Evolutionary conservation across 2,888 invertebrate genomes (phyloP), one percentile per base, ranked within the genome.

Genomic region (Pardosa pseudoannulata): DNA sequence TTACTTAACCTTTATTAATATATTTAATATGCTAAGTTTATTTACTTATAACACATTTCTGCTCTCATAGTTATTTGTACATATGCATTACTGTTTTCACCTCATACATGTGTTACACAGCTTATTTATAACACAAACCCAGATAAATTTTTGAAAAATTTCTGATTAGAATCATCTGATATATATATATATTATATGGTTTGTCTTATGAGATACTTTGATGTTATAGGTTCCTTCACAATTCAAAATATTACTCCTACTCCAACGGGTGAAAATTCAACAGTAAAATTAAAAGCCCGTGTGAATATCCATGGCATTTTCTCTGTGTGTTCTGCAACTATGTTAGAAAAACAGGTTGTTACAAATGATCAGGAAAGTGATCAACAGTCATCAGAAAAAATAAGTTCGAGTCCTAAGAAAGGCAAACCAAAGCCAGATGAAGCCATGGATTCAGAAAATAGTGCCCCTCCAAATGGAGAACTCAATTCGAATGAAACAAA

Each of bases 281-380:
- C 98, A 92, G 95, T 99, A 0, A 98, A 98, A 92, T 95, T 99
- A 3, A 99, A 98, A 93, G 97, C 97, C 6, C 94, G 98, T 90
- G 94, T 99, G 78, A 98, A 98, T 93, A 93, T 96, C 72, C 96
- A 99, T 91, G 99, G 99, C 73, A 95, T 98, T 88, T 95, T 99
- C 91, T 94, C 94, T 13, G 94, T 99, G 29, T 94, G 95, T 13
- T 96, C 96, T 76, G 99, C 99, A 3, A 95, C 96, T 0, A 93
- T 97, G 79, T 90, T 91, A 75, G 92, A 74, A 86, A 89, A 78
- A 64, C 50, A 29, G 50, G 23, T 19, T 46, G 28, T 23, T 19
- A 29, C 62, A 50, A 87, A 83, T 46, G 65, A 70, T 39, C 32
- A 32, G 56, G 81, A 68, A 36, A 46, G 23, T 64, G 79, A 88